Base-by-base conservation (phyloP, 2,888 invertebrate genomes). In the Dolichopus griseipennis region DNA sequence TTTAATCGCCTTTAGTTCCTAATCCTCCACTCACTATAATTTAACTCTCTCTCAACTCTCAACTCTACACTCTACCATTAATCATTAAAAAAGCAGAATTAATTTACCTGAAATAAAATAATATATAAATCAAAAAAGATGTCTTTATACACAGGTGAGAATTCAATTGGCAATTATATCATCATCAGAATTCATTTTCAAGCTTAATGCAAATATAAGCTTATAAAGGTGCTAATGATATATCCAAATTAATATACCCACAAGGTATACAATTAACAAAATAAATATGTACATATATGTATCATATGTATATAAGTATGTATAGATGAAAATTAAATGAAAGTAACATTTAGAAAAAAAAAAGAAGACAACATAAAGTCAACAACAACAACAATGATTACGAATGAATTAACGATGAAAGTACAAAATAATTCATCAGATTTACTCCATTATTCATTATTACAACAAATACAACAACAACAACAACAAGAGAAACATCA, bases 151-250 rank as follows among this genome's bases (percentile, higher is more conserved):
- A 41, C 37, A 52, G 52, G 15, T 52, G 52, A 9, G 15, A 52
- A 52, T 18, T 8, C 37, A 52, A 52, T 18, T 18, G 15, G 18
- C 52, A 52, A 52, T 52, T 52, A 52, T n/a, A n/a, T n/a, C n/a
- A n/a, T 52, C 52, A 52, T 52, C 15, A 18, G 18, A 52, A 18
- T 5, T 41, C 15, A 12, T 41, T 41, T 41, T 52, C 52, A 52
- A 52, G 52, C n/a, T 52, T 52, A 52, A 52, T 52, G 52, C n/a
- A 52, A 52, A 52, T 52, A 52, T 52, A 52, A 52, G 18, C 52
- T 52, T 52, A 52, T 52, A 52, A n/a, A 52, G 52, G 52, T 52
- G 52, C 52, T 52, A 52, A 52, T 52, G 52, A 52, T 52, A 18
- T 52, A 18, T n/a, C n/a, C n/a, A 52, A 18, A 18, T 52, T 52